These are phyloP conservation scores for Nothobranchius kuhntae DNA, from an alignment of 2,113 vertebrate genomes.

Conservation along the genomic window DNA sequence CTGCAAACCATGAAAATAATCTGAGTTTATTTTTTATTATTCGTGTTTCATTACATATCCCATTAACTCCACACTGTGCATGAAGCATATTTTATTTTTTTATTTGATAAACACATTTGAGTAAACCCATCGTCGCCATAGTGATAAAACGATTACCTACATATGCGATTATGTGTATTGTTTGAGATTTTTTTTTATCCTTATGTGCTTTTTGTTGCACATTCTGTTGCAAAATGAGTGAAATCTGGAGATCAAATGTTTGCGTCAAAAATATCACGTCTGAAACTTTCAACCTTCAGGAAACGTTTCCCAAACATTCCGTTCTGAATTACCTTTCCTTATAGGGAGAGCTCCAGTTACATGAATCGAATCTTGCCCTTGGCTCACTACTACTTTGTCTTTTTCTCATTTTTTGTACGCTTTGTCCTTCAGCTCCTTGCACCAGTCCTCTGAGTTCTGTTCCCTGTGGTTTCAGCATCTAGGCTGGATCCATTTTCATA, in stretches of 20 bases:
- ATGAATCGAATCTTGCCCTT: slow-evolving; percentile 36
- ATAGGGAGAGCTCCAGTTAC: slow-evolving; percentile 11
- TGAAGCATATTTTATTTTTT: slow-evolving; percentile 18
- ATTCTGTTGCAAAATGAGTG: neutral
- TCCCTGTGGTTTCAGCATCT: slow-evolving; percentile 71
- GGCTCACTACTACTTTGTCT: slow-evolving; percentile 38
- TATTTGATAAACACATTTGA: slow-evolving; percentile 50
- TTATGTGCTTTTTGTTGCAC: slow-evolving; percentile 1
- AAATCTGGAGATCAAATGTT: neutral
- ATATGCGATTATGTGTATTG: slow-evolving; percentile 54
- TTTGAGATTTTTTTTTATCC: slow-evolving; percentile 13
- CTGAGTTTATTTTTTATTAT: slow-evolving; percentile 47
- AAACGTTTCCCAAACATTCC: slow-evolving; percentile 11
- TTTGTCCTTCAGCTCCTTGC: slow-evolving; percentile 72
- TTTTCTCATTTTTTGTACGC: slow-evolving; percentile 30
- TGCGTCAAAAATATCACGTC: neutral
- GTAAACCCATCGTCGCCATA: slow-evolving; percentile 39
- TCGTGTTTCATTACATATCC: slow-evolving; percentile 68
- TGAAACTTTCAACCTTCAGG: slow-evolving; percentile 13
- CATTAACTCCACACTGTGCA: slow-evolving; percentile 48
- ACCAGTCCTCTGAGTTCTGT: slow-evolving; percentile 65
- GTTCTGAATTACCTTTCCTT: slow-evolving; percentile 2
- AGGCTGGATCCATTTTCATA: slow-evolving; percentile 73
- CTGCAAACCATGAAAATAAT: slow-evolving; percentile 46
- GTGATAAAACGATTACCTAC: slow-evolving; percentile 53